Percentiles rank a stretch among this genome's conserved stretches.
phyloP scores from a whole-genome alignment of 1,140 invertebrate species.

The Drosophila biarmipes region DNA sequence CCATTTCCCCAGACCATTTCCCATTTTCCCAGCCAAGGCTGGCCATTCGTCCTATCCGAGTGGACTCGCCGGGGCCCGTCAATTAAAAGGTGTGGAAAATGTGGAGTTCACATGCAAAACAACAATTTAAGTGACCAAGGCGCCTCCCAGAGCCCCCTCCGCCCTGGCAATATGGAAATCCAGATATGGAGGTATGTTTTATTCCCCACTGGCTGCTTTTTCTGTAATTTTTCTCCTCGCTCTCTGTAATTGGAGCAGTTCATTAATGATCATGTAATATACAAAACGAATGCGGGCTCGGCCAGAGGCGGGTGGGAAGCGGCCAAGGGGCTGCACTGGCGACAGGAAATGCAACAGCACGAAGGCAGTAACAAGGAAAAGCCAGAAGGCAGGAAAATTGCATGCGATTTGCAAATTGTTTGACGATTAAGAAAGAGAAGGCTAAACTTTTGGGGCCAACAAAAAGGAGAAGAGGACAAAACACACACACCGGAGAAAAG shows the following conservation, averaged over 20 bases:
- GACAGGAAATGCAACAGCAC: slow-evolving; percentile 68
- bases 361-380: slow-evolving; percentile 41
- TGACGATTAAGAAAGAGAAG: slow-evolving; percentile 80
- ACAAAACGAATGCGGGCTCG: slow-evolving; percentile 49
- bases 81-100: slow-evolving; percentile 81
- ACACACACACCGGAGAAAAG: slow-evolving; percentile 7
- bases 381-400: slow-evolving; percentile 54
- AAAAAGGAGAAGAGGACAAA: background rate
- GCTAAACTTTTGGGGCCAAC: slow-evolving; percentile 47
- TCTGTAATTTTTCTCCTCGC: slow-evolving; percentile 29
- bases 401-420: slow-evolving; percentile 77
- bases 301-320: slow-evolving; percentile 3
- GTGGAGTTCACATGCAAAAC: slow-evolving; percentile 70
- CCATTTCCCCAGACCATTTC: slow-evolving; percentile 23
- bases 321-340: slow-evolving; percentile 15
- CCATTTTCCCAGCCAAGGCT: slow-evolving; percentile 10
- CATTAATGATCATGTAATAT: slow-evolving; percentile 67
- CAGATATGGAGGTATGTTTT: slow-evolving; percentile 43
- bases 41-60: slow-evolving; percentile 31
- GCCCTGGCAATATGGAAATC: slow-evolving; percentile 40
- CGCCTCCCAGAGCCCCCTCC: slow-evolving; percentile 8
- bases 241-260: slow-evolving; percentile 70
- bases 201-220: slow-evolving; percentile 12
- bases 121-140: slow-evolving; percentile 68
- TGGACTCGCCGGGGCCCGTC: slow-evolving; percentile 43